Conservation (phyloP, 2,113 vertebrate species). For the Xiphorhynchus elegans region DNA sequence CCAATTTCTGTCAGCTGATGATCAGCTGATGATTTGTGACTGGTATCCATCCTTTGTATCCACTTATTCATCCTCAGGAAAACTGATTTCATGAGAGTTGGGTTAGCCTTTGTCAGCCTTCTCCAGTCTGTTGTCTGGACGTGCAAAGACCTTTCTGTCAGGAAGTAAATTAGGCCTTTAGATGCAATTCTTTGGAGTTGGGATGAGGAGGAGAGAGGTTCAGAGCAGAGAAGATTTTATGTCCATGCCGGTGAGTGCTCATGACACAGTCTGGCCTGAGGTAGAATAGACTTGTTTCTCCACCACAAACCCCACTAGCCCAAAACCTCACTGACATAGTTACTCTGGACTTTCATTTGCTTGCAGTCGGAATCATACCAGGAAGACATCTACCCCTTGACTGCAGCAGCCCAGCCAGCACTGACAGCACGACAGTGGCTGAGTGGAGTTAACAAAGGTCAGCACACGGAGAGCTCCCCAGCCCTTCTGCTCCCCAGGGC, state of each 20-base stretch:
- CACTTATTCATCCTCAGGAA: not conserved
- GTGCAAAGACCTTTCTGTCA: not conserved
- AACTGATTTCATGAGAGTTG: not conserved
- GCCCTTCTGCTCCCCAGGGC: not conserved
- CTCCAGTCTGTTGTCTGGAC: not conserved
- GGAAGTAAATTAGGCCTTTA: not conserved
- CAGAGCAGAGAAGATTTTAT: not conserved
- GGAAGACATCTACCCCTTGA: slow-evolving; percentile 96
- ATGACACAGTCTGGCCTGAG: not conserved
- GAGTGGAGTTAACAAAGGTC: slow-evolving; percentile 88
- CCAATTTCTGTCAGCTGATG: not conserved
- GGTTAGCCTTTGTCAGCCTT: not conserved
- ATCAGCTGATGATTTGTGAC: not conserved
- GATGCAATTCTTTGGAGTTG: not conserved
- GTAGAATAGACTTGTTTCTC: not conserved
- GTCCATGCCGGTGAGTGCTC: accelerated
- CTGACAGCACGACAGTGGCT: slow-evolving; percentile 91
- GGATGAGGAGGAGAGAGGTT: not conserved
- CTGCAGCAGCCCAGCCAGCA: slow-evolving; percentile 82
- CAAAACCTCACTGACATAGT: not conserved
- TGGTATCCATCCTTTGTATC: not conserved
- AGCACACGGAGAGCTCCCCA: slow-evolving; percentile 15
- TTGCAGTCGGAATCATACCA: slow-evolving; percentile 94
- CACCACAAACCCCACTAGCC: not conserved
- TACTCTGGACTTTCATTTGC: not conserved